These are phyloP conservation scores for Chymomyza caudatula DNA, from an alignment of 2,888 invertebrate species.

Conservation along the genomic window DNA sequence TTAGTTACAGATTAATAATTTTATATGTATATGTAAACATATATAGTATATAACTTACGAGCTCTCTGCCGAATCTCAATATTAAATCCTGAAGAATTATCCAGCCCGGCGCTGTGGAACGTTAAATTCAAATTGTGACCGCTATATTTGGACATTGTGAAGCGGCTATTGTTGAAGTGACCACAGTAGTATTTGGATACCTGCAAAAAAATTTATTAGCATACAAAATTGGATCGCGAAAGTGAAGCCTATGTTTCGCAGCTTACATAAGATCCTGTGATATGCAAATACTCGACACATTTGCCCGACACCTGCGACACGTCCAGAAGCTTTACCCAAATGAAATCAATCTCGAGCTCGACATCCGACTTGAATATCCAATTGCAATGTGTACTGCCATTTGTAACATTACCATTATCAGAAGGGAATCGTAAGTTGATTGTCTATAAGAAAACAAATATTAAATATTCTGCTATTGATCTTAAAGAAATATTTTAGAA, in stretches of 20 bases:
- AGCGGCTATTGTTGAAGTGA: constrained; percentile 30
- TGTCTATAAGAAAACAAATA: constrained; percentile 21
- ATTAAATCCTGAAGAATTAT: constrained; percentile 27
- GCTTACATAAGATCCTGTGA: constrained; percentile 48
- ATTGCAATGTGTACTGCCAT: constrained; percentile 80
- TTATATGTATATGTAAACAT: no score
- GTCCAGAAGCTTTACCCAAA: constrained; percentile 80
- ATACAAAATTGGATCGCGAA: background rate
- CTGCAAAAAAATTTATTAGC: background rate
- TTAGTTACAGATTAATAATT: no score
- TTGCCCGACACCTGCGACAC: constrained; percentile 68
- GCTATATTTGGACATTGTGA: background rate
- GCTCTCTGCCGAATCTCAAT: background rate
- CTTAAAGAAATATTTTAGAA: no score
- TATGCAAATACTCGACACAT: constrained; percentile 67
- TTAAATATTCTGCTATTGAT: background rate
- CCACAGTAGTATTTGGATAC: constrained; percentile 41
- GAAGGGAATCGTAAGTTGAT: constrained; percentile 38
- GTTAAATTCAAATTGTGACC: constrained; percentile 5
- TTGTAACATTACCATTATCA: constrained; percentile 75
- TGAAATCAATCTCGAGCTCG: constrained; percentile 79
- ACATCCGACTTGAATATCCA: constrained; percentile 79
- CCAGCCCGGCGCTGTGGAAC: background rate
- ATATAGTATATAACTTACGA: no score
- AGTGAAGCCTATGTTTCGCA: background rate